Percentiles rank a stretch among this genome's conserved stretches.
phyloP scores from a whole-genome alignment of 2,888 invertebrate species.

The Drosophila macrospina region DNA sequence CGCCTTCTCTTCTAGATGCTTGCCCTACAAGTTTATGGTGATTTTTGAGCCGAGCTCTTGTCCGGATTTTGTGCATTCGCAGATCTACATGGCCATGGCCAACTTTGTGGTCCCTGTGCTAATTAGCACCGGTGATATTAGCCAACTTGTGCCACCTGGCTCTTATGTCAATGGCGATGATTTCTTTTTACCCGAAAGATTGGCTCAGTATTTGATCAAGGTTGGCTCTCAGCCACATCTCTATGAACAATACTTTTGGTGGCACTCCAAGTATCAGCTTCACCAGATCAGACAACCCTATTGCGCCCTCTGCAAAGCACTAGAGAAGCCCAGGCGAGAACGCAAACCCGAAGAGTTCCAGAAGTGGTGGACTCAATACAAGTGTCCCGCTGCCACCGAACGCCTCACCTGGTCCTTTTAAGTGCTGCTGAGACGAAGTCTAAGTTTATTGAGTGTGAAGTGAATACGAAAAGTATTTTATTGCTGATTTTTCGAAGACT shows the following conservation, averaged over 20 bases:
- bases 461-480: not conserved
- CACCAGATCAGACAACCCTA: conserved; percentile 30
- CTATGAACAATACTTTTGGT: conserved; percentile 88
- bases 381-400: not conserved
- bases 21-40: conserved; percentile 88
- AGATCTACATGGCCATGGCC: conserved; percentile 79
- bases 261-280: conserved; percentile 83
- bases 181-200: conserved; percentile 86
- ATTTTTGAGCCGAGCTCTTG: conserved; percentile 89
- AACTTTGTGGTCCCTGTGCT: conserved; percentile 87
- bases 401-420: not conserved
- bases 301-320: conserved; percentile 61
- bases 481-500: not conserved
- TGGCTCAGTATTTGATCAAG: conserved; percentile 86
- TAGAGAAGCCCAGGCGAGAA: conserved; percentile 27
- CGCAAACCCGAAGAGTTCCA: conserved; percentile 28
- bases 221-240: conserved; percentile 84
- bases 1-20: conserved; percentile 41
- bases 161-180: conserved; percentile 88
- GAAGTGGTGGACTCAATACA: conserved; percentile 56
- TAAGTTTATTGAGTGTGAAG: not conserved
- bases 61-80: conserved; percentile 89
- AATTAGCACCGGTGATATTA: conserved; percentile 88
- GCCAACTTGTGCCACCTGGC: conserved; percentile 86
- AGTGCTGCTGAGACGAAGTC: too few species aligned